Evolutionary conservation across 2,113 vertebrate species (phyloP), one percentile per base, ranked within the genome.

Genomic region (Pelecanus crispus): DNA sequence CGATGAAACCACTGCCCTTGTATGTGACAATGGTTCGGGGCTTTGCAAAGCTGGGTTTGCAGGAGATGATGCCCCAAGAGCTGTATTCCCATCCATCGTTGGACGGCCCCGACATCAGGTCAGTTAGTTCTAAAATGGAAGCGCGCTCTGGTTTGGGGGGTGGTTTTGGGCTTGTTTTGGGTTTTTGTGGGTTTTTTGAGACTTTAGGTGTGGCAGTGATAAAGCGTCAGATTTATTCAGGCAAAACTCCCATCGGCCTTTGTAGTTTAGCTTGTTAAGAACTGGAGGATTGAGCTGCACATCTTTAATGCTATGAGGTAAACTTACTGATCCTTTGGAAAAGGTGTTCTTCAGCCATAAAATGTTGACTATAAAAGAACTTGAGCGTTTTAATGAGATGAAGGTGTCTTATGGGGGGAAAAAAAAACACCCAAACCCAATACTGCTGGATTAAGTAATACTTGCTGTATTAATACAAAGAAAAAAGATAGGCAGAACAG

Each of bases 31-130:
- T 49, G 98, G 99, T 81, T 99, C 99, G 93, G 99, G 99, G 91
- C 98, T 99, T 92, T 98, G 99, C 88, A 99, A 99, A 98, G 98
- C 99, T 98, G 99, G 98, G 93, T 99, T 99, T 90, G 99, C 98
- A 95, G 99, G 98, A 96, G 99, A 98, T 92, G 98, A 99, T 94
- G 98, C 98, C 92, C 98, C 98, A 92, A 98, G 98, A 97, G 98
- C 98, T 59, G 98, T 98, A 44, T 99, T 99, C 97, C 99, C 98
- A 87, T 99, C 98, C 93, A 99, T 99, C 58, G 98, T 99, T 61
- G 98, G 99, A 90, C 97, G 98, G 82, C 98, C 99, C 94, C 97
- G 98, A 90, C 98, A 99, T 95, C 98, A 99, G 98, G 98, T 99
- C 70, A 93, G 87, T 81, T 67, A 77, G 44, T 71, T 38, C 62